Evolutionary conservation across 2,113 vertebrate species (phyloP).

Genomic region (Rhinoderma darwinii): DNA sequence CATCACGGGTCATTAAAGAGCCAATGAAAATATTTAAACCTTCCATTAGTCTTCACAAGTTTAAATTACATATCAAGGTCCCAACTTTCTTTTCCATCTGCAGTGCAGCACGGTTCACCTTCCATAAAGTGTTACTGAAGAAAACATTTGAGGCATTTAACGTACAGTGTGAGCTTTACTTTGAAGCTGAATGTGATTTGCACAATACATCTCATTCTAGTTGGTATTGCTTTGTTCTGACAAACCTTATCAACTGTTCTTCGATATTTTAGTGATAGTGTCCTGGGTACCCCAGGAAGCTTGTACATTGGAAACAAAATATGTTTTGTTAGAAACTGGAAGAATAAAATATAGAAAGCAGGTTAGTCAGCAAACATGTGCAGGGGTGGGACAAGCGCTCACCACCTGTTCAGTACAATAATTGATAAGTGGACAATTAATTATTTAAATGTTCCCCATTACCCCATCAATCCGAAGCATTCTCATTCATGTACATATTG

Average conservation of each 20-base stretch:
- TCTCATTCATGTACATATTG: too few species aligned
- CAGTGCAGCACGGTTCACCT: constrained; percentile 55
- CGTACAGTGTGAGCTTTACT: constrained; percentile 56
- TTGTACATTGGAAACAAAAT: not conserved
- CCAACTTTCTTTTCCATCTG: constrained; percentile 55
- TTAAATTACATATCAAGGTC: constrained; percentile 39
- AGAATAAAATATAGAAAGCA: not conserved
- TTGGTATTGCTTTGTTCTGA: constrained; percentile 62
- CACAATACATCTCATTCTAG: constrained; percentile 56
- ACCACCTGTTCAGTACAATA: too few species aligned
- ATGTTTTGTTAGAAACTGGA: constrained; percentile 13
- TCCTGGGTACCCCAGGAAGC: constrained; percentile 49
- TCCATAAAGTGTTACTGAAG: constrained; percentile 47
- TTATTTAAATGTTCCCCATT: too few species aligned
- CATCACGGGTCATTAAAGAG: constrained; percentile 48
- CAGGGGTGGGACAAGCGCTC: too few species aligned
- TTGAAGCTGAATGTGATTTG: constrained; percentile 36
- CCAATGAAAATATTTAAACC: constrained; percentile 20
- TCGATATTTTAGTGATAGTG: constrained; percentile 47
- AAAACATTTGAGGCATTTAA: constrained; percentile 10
- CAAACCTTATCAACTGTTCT: constrained; percentile 60
- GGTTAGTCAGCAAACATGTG: not conserved
- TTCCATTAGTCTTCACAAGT: constrained; percentile 27
- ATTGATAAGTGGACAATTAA: too few species aligned
- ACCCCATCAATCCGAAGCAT: too few species aligned